Evolutionary conservation across 1,140 invertebrate species (phyloP), one percentile per base, ranked within the genome.

Genomic region (Pseudomyrmex concolor): DNA sequence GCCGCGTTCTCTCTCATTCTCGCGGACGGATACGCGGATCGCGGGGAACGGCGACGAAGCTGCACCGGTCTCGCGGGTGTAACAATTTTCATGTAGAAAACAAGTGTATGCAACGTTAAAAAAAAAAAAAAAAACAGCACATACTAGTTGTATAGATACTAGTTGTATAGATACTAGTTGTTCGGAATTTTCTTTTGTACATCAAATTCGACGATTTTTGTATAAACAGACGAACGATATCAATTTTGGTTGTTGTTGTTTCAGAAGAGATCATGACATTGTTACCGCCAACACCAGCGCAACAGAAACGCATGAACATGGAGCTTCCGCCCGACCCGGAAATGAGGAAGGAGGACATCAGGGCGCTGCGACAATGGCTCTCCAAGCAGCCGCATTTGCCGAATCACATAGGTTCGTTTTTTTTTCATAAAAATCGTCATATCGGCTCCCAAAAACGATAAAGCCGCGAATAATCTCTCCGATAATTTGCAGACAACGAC

Each of bases 351-450:
- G 88, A 87, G 12, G 93, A 94, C 55, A 78, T 94, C 15, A 84
- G 81, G 1, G 86, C 90, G 0, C 87, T 94, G 48, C 87, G 90
- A 54, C 92, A 95, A 64, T 95, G 95, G 95, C 89, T 95, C 7
- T 84, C 90, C 5, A 95, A 95, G 76, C 95, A 95, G 60, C 92
- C 94, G 34, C 95, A 95, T 88, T 90, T 95, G 19, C 91, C 94
- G 62, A 86, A 94, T 80, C 90, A 94, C 25, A 94, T 94, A 89
- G 94, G 93, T 94, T 34, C 15, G 63, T 50, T 45, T 7, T 34
- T 7, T 34, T 34, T 34, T 34, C 34, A 7, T 34, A 34, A 34
- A 34, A 34, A 34, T 34, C 34, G 34, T 34, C 34, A 34, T 34
- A 34, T 34, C 5, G 34, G 34, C 34, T 34, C 7, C 0, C 0